A percentile compares a stretch with the other conserved stretches of the same genome.
These are phyloP conservation scores for Ceuthmochares aereus DNA, from an alignment of 2,113 vertebrate genomes.

Conservation along the genomic window DNA sequence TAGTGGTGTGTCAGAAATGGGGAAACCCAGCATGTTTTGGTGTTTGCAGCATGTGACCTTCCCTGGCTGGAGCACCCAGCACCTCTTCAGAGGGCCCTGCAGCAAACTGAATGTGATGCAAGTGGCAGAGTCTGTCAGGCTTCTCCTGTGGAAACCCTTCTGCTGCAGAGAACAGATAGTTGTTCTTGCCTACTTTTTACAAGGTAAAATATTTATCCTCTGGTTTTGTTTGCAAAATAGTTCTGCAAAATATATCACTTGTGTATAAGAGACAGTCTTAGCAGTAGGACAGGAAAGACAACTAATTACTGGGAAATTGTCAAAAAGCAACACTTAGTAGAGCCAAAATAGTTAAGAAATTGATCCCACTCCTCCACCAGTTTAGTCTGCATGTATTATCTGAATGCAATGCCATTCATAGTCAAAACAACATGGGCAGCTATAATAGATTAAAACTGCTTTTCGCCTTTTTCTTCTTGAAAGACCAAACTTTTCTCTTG, in stretches of 20 bases:
- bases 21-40: neutral
- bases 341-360: slow-evolving; percentile 44
- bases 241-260: neutral
- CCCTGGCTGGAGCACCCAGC: neutral
- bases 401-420: neutral
- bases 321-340: slow-evolving; percentile 24
- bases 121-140: neutral
- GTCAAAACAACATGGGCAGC: slow-evolving; percentile 48
- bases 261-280: neutral
- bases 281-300: neutral
- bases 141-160: neutral
- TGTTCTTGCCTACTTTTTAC: neutral
- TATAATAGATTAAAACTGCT: slow-evolving; percentile 35
- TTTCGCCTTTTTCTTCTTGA: slow-evolving; percentile 7
- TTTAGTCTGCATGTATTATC: slow-evolving; percentile 4
- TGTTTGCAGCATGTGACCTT: neutral
- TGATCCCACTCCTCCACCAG: neutral
- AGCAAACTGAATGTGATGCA: accelerated
- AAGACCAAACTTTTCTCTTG: slow-evolving; percentile 50
- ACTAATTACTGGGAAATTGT: slow-evolving; percentile 7
- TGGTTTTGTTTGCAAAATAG: neutral
- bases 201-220: neutral
- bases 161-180: neutral
- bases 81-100: neutral
- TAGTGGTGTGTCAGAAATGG: neutral